Percentiles rank a stretch among this genome's conserved stretches.
Conservation (phyloP, 2,113 vertebrate species). For the Raja brachyura region DNA sequence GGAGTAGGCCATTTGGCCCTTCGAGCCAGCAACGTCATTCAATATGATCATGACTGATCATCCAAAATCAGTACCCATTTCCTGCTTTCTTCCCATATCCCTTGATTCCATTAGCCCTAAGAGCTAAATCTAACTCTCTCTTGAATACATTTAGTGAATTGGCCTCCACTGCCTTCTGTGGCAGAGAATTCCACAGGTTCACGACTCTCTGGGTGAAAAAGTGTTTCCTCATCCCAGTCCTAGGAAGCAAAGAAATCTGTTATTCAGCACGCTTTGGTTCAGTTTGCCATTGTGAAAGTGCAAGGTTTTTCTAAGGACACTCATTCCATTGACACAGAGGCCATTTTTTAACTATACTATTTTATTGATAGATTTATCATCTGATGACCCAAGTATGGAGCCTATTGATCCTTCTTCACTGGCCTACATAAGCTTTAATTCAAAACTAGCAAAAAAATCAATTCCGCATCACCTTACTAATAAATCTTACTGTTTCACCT, state of each 20-base stretch:
- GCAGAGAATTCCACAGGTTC: no score
- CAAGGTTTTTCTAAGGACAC: not conserved
- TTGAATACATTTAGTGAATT: no score
- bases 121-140: no score
- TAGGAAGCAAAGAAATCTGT: not conserved
- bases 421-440: conserved; percentile 32
- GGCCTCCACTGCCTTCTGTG: no score
- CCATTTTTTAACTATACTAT: conserved; percentile 28
- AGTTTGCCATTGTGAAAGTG: not conserved
- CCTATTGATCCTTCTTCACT: conserved; percentile 27
- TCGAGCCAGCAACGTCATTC: no score
- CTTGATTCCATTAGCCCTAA: no score
- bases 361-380: conserved; percentile 17
- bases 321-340: not conserved
- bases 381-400: conserved; percentile 24
- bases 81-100: no score
- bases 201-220: no score
- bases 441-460: conserved; percentile 30
- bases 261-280: not conserved
- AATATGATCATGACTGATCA: no score
- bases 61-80: no score
- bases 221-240: no score
- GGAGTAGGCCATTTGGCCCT: no score
- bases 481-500: conserved; percentile 34
- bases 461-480: conserved; percentile 36